Evolutionary conservation across 2,113 vertebrate species (phyloP), one percentile per base, ranked within the genome.

Genomic region (Dipodomys spectabilis): DNA sequence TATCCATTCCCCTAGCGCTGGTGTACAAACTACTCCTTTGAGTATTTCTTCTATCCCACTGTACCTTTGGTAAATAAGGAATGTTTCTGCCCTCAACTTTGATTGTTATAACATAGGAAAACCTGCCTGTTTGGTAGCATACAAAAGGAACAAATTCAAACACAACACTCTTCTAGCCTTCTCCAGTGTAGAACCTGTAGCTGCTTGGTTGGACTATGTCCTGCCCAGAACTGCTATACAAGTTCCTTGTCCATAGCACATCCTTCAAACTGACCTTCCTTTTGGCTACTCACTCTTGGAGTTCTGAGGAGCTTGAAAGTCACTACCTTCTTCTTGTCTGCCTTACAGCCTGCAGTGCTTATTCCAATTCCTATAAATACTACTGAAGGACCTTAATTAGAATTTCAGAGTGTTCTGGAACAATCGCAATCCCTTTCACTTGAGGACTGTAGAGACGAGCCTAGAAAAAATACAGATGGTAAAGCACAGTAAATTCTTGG

Each of bases 401-500:
- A 68, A 27, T 57, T 83, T 82, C 39, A 71, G 45, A 82, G 16
- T 73, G 32, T 44, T 91, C 39, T n/a, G 69, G 19, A 53, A 78
- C 27, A 86, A 10, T 87, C 7, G 68, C 20, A 79, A 15, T 23
- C 19, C 45, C 28, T 35, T 82, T 45, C 74, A 39, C 77, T 74
- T 90, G 53, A 35, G 27, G 39, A 74, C 20, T 79, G 44, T 22
- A 84, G 39, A 82, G 87, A 86, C 65, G 65, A n/a, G 45, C 49
- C 39, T 71, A 68, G 64, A 6, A 30, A 39, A 82, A 28, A 57
- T 20, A 85, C 0, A 64, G 64, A 8, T 35, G 18, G 7, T 82
- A 62, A 88, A 93, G 65, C 72, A 91, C 45, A 88, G 11, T 68
- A 45, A 28, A 35, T 92, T 88, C 16, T 80, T 86, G 71, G 64